These are phyloP conservation scores for Prostheceraeus crozeri DNA, from an alignment of 2,888 invertebrate species.

Conservation along the genomic window DNA sequence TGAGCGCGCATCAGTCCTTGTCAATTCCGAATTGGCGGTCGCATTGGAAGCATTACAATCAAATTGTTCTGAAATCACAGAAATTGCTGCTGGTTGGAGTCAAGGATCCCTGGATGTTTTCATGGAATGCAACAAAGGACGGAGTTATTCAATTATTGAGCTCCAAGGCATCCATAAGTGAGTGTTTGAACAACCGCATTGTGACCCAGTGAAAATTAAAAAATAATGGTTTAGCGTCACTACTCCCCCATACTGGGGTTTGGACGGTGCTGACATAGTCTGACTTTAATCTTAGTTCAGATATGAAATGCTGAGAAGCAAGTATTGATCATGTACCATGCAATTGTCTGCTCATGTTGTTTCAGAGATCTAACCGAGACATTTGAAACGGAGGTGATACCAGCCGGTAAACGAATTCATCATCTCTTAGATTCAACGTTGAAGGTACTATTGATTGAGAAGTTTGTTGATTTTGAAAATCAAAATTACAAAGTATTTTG, in stretches of 20 bases:
- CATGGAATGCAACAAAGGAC: no score
- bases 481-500: background rate
- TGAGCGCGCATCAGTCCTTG: constrained; percentile 53
- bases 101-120: constrained; percentile 49
- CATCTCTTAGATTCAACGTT: constrained; percentile 47
- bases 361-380: constrained; percentile 48
- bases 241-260: no score
- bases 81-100: constrained; percentile 43
- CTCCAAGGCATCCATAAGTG: constrained; percentile 3
- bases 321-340: background rate
- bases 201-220: no score
- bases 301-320: no score
- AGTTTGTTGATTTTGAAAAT: background rate
- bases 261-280: no score
- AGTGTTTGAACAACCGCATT: no score
- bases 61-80: constrained; percentile 51
- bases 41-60: constrained; percentile 54
- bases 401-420: constrained; percentile 52
- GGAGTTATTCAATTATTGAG: no score
- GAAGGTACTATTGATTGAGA: constrained; percentile 45
- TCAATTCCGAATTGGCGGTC: constrained; percentile 52
- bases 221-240: no score
- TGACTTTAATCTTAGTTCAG: no score
- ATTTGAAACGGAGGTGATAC: constrained; percentile 48
- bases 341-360: background rate